Evolutionary conservation across 2,888 invertebrate species (phyloP).

Genomic region (Melieria omissa): DNA sequence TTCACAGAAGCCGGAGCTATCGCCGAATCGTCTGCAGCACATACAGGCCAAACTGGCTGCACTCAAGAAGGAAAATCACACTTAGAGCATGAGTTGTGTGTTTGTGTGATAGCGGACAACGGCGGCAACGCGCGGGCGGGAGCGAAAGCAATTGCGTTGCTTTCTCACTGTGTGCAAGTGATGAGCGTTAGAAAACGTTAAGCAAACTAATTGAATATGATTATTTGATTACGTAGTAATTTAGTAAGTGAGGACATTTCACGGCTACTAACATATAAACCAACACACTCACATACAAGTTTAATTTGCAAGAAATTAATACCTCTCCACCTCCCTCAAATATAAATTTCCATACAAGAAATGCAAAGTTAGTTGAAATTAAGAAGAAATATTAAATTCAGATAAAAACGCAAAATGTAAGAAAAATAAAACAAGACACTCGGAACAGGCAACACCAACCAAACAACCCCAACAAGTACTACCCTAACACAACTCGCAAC

Average conservation of each 20-base stretch:
- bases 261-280: constrained; percentile 9
- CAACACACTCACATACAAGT: not conserved
- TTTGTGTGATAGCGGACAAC: not conserved
- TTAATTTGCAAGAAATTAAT: constrained; percentile 1
- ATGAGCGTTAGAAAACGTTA: no score
- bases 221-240: constrained; percentile 11
- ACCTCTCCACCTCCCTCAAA: no score
- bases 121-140: not conserved
- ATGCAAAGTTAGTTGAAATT: not conserved
- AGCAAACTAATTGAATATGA: not conserved
- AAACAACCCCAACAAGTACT: constrained; percentile 18
- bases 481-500: constrained; percentile 15
- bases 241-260: not conserved
- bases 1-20: constrained; percentile 63
- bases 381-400: not conserved
- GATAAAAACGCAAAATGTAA: not conserved
- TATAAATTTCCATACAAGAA: not conserved
- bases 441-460: not conserved
- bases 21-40: constrained; percentile 65
- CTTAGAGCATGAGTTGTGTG: constrained; percentile 43
- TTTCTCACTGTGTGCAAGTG: no score
- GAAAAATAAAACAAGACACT: constrained; percentile 2
- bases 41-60: constrained; percentile 67
- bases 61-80: constrained; percentile 64
- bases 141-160: no score